Evolutionary conservation across 1,140 invertebrate genomes (phyloP).

Genomic region (Cydia strobilella): DNA sequence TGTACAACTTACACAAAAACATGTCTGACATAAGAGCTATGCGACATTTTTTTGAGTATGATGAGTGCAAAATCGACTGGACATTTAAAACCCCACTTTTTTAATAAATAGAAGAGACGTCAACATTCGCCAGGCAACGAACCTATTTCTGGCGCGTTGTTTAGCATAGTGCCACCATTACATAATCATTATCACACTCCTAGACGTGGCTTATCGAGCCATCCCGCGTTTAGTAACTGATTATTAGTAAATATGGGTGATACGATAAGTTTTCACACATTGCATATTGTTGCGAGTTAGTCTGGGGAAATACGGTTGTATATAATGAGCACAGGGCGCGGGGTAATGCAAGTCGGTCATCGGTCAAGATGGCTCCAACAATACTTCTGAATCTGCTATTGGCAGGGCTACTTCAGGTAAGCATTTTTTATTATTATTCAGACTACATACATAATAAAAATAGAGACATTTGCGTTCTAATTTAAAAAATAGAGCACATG

Average conservation of each 20-base stretch:
- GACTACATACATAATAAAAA: too few relatives aligned
- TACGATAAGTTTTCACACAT: constrained; percentile 40
- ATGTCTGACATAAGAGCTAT: too few relatives aligned
- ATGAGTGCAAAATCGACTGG: too few relatives aligned
- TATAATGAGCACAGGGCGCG: constrained; percentile 45
- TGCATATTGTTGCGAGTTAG: constrained; percentile 43
- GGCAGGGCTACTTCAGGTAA: constrained; percentile 53
- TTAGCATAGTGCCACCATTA: constrained; percentile 11
- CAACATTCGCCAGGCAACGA: neutral
- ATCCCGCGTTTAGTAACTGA: constrained; percentile 18
- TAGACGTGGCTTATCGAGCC: constrained; percentile 19
- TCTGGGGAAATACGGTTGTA: constrained; percentile 58
- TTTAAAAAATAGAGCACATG: neutral
- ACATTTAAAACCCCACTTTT: too few relatives aligned
- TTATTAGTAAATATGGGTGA: constrained; percentile 14
- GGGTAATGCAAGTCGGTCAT: constrained; percentile 44
- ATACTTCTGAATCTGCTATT: constrained; percentile 45
- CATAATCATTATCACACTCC: neutral
- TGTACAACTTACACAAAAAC: too few relatives aligned
- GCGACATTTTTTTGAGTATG: too few relatives aligned
- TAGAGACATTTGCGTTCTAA: constrained; percentile 26
- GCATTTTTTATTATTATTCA: too few relatives aligned
- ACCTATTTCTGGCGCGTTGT: neutral
- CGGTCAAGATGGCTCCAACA: constrained; percentile 50
- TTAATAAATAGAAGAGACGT: too few relatives aligned